These are phyloP conservation scores for Kryphioiulus occultus DNA, from an alignment of 2,888 invertebrate species.

Conservation along the genomic window DNA sequence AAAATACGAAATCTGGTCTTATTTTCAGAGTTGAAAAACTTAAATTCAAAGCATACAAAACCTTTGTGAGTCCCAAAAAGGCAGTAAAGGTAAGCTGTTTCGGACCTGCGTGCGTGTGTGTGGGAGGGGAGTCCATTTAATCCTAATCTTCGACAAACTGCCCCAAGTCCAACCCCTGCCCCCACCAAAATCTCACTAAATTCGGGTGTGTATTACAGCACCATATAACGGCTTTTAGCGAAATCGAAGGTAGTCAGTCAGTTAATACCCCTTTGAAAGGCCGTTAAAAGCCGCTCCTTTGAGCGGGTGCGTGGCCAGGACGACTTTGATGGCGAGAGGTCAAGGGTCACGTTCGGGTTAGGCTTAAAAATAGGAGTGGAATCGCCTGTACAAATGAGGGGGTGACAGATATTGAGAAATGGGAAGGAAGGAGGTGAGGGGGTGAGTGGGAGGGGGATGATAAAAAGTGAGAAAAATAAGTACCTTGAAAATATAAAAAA, in stretches of 20 bases:
- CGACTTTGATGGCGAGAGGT: slow-evolving; percentile 12
- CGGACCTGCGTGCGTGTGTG: too few relatives aligned
- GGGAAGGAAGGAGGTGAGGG: background rate
- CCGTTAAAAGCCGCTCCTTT: slow-evolving; percentile 22
- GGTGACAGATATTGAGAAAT: slow-evolving; percentile 33
- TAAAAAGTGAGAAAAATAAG: background rate
- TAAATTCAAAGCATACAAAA: too few relatives aligned
- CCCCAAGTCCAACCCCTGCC: too few relatives aligned
- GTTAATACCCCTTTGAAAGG: slow-evolving; percentile 5
- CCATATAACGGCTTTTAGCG: background rate
- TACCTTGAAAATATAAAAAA: background rate
- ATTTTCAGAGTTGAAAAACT: too few relatives aligned
- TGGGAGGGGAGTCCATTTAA: too few relatives aligned
- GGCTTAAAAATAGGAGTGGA: slow-evolving; percentile 21
- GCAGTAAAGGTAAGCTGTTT: too few relatives aligned
- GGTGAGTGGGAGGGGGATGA: background rate
- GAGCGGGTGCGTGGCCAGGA: background rate
- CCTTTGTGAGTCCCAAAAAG: too few relatives aligned
- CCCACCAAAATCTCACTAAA: background rate
- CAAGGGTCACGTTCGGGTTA: slow-evolving; percentile 34
- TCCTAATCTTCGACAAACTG: too few relatives aligned
- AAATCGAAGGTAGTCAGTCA: background rate
- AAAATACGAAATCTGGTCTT: too few relatives aligned
- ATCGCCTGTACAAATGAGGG: slow-evolving; percentile 20
- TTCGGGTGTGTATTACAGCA: background rate